Conservation (phyloP, 1,140 invertebrate species). For the Nilaparvata lugens region DNA sequence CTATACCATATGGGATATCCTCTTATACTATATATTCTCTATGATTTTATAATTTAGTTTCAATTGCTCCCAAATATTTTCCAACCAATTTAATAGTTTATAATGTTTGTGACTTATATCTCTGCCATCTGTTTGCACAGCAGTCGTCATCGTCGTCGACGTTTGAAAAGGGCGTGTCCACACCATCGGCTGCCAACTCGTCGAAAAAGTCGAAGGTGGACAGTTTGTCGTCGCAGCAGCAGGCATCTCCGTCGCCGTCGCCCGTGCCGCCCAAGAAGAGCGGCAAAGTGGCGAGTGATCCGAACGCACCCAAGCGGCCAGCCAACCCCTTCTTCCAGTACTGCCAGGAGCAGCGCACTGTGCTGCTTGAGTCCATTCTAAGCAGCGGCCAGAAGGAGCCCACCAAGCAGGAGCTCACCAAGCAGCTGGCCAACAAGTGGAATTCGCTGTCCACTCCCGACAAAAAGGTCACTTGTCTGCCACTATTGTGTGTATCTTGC, state of each 20-base stretch:
- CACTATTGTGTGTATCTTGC: no score
- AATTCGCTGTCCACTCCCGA: slow-evolving; percentile 56
- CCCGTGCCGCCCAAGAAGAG: slow-evolving; percentile 32
- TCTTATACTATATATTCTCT: no score
- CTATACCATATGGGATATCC: no score
- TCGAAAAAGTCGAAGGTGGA: no score
- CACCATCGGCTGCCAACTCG: no score
- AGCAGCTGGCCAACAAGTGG: slow-evolving; percentile 62
- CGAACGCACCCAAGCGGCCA: slow-evolving; percentile 66
- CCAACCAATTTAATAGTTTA: no score
- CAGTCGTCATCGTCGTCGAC: no score
- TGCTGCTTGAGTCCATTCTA: slow-evolving; percentile 50
- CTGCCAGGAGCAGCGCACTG: slow-evolving; percentile 62
- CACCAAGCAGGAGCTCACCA: slow-evolving; percentile 62
- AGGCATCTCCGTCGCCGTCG: neutral
- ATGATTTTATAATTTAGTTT: no score
- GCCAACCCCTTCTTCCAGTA: slow-evolving; percentile 75
- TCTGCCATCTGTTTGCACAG: no score
- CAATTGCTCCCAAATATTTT: no score
- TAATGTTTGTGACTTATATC: no score
- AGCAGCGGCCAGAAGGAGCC: slow-evolving; percentile 53
- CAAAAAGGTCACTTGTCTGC: slow-evolving; percentile 48
- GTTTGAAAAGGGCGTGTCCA: no score
- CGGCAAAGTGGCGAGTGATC: slow-evolving; percentile 49
- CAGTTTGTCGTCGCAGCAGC: neutral